Conservation (phyloP, 1,140 invertebrate genomes). For the Condylostylus longicornis region DNA sequence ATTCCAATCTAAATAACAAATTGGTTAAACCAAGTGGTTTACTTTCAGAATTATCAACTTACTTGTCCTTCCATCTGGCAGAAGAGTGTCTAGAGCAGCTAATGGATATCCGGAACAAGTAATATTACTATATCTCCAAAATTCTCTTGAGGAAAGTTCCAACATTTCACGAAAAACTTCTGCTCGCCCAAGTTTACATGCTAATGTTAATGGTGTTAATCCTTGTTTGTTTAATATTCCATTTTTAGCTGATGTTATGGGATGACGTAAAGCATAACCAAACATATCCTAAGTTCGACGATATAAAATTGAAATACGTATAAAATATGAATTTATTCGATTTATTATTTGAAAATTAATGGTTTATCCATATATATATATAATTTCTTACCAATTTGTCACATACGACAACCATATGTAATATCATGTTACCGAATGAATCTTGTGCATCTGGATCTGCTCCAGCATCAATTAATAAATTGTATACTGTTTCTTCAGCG, state of each 20-base stretch:
- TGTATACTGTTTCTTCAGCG: conserved; percentile 94
- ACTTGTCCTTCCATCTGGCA: conserved; percentile 90
- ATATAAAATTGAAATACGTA: too few relatives aligned
- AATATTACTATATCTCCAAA: conserved; percentile 98
- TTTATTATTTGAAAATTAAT: too few relatives aligned
- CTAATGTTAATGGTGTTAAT: conserved; percentile 85
- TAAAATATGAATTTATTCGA: too few relatives aligned
- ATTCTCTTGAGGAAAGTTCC: conserved; percentile 86
- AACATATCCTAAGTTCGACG: conserved; percentile 97
- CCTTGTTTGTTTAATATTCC: conserved; percentile 77
- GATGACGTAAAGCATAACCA: conserved; percentile 89
- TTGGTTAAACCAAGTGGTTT: too few relatives aligned
- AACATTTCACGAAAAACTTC: conserved; percentile 96
- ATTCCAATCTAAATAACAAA: conserved; percentile 96
- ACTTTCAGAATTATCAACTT: conserved; percentile 28
- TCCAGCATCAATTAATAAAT: conserved; percentile 76
- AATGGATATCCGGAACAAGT: conserved; percentile 97
- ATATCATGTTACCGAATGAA: conserved; percentile 85
- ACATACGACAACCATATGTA: conserved; percentile 96
- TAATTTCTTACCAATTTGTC: conserved; percentile 75
- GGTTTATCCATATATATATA: too few relatives aligned
- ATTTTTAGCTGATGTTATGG: conserved; percentile 78
- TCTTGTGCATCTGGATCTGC: conserved; percentile 88
- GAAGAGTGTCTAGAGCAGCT: conserved; percentile 86
- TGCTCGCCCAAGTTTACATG: conserved; percentile 87